Evolutionary conservation across 2,113 vertebrate genomes (phyloP), one percentile per base, ranked within the genome.

Genomic region (Rissa tridactyla): DNA sequence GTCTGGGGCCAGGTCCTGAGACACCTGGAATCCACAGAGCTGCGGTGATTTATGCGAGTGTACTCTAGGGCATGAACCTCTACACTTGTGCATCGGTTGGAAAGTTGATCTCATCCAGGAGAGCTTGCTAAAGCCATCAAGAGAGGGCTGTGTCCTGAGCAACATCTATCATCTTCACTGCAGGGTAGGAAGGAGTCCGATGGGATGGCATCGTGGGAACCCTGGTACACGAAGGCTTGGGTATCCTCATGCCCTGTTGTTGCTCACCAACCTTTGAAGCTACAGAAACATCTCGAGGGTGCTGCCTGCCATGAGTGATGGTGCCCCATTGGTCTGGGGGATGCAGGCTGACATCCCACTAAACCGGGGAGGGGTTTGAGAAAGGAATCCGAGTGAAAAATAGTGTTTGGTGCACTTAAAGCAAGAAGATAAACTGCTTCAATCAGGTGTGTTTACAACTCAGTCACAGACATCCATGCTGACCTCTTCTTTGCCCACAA

Each of bases 381-480:
- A 88, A 34, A 95, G 82, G 60, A 94, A 94, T 83, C 26, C 23
- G 38, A 44, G 64, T 34, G 79, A 83, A 68, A 83, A 88, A 88
- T 13, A 25, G 61, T 0, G 0, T 58, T 95, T 57, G n/a, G 40
- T 19, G 38, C 57, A 17, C 88, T 86, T 70, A 78, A 25, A 86
- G 49, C 66, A 51, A 16, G 49, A 86, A 81, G 79, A 83, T 64
- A 27, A 75, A 83, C 58, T 80, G n/a, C 64, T 68, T 69, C 47
- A 10, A 2, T 57, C 71, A 60, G 71, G 32, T 86, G 38, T 81
- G 71, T 90, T 83, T 80, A 60, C 44, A 77, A 0, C 30, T 84
- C 26, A 15, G 44, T 36, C 60, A 27, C 20, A 46, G 57, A 17
- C 19, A 49, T 40, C 52, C 15, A 11, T 0, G 2, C 66, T 90